These are phyloP conservation scores for Cephus pygmeus DNA, from an alignment of 2,888 invertebrate species.

Conservation along the genomic window DNA sequence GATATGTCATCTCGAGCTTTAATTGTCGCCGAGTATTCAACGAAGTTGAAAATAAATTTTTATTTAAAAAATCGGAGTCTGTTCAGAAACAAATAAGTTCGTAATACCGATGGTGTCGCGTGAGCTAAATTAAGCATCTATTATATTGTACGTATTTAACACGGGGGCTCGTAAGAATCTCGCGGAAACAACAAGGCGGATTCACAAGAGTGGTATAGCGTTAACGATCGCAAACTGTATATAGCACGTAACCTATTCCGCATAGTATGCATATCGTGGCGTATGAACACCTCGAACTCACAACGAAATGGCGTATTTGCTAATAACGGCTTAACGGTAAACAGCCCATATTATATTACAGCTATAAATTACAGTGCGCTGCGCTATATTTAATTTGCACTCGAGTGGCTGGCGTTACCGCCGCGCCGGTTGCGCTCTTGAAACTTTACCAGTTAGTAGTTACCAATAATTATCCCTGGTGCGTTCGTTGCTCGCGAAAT, in stretches of 20 bases:
- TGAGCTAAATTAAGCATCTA: background rate
- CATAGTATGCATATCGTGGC: background rate
- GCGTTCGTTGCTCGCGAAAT: conserved; percentile 25
- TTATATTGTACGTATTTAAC: background rate
- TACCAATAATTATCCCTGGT: conserved; percentile 51
- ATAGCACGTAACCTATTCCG: background rate
- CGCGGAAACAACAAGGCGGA: background rate
- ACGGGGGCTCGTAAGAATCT: background rate
- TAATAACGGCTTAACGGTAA: conserved; percentile 48
- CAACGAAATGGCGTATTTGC: conserved; percentile 31
- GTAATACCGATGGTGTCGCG: background rate
- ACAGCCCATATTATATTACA: conserved; percentile 48
- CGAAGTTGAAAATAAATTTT: background rate
- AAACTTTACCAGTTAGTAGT: conserved; percentile 55
- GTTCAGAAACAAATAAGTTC: background rate
- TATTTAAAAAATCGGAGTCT: background rate
- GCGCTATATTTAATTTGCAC: conserved; percentile 42
- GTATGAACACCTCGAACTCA: background rate
- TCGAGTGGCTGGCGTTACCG: conserved; percentile 14
- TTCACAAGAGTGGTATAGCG: background rate
- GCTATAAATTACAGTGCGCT: conserved; percentile 43
- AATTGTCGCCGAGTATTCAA: background rate
- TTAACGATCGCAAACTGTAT: background rate
- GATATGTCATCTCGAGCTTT: background rate
- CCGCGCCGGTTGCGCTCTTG: conserved; percentile 21